Evolutionary conservation across 2,888 invertebrate species (phyloP), one percentile per base, ranked within the genome.

Genomic region (Neoitamus cyanurus): DNA sequence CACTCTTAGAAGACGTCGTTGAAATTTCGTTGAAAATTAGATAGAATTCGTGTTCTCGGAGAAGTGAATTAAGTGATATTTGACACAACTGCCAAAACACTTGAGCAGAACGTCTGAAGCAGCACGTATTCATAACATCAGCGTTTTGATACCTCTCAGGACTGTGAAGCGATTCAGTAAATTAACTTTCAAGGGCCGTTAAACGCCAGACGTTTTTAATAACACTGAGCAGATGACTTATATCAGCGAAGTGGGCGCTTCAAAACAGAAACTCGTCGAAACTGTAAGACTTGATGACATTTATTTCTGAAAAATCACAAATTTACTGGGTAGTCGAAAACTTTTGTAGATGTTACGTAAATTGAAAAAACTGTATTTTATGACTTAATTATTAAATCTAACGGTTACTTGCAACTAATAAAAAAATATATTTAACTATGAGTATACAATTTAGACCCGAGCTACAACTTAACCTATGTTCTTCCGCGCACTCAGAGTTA

Each of bases 81-180:
- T 48, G 78, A 78, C 78, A 48, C 30, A 48, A 78, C 11, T 78
- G 78, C 58, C 78, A 78, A 78, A 78, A 78, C 30, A 48, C 28
- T 30, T 2, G 20, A 15, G 42, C 58, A 58, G 9, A 15, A 58
- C 58, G 58, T 58, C 25, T 58, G 20, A 58, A 20, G 9, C 58
- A 25, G 20, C 20, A 25, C 20, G 9, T 58, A 58, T 25, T 15
- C 15, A 15, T 15, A 25, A 20, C 7, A 20, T 9, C 6, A 48
- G 15, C 6, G 15, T 58, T 58, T 58, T 58, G 25, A 58, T 58
- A 58, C 20, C 58, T 20, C 9, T 58, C 20, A 58, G 20, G 25
- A 2, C 58, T 58, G 9, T 58, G 58, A 58, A 58, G 58, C 1
- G 58, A 25, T 58, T 20, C 58, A 58, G 20, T 58, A 58, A 58